Evolutionary conservation across 2,797 vertebrate species (phyloP), one percentile per base, ranked within the genome.

Genomic region (Leptoclinus maculatus): DNA sequence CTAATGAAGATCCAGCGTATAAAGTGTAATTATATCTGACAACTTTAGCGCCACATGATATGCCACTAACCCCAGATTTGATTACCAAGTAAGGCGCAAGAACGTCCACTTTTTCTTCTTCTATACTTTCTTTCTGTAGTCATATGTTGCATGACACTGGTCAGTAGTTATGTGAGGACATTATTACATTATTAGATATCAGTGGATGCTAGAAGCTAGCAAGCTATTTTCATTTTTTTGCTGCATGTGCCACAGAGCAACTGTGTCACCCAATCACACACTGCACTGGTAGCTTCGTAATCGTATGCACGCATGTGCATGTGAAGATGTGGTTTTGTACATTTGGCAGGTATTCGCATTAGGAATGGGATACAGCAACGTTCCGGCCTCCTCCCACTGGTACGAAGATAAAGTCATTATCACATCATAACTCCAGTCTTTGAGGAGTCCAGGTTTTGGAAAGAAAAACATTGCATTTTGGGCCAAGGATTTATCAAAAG

Each of bases 391-490:
- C 41, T 79, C 38, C 64, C 62, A 62, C 43, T 71, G 38, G 64
- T 71, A 51, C 16, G 3, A 65, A 71, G 76, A 91, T 85, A 88
- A 87, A 85, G 57, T 80, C 76, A 64, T 80, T 82, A 71, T 76
- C 78, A 80, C 74, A 72, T 71, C 76, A 72, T 82, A 78, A 85
- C 60, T 76, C 66, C 49, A 41, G 41, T 4, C 4, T 34, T 66
- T 66, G 69, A 84, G 58, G 54, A n/a, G 58, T 70, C 14, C 8
- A 39, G 3, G 23, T 57, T 59, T 72, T 76, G 65, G 49, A n/a
- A 23, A 54, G 11, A 27, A 51, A 53, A 25, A 25, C 7, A 14
- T 47, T 36, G 7, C 27, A 77, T 70, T 70, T 65, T 76, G 6
- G 27, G 51, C 27, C 57, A 17, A 23, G 3, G 49, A 60, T 66